Conservation (phyloP, 2,113 vertebrate species). For the Dolichallabes microphthalmus region DNA sequence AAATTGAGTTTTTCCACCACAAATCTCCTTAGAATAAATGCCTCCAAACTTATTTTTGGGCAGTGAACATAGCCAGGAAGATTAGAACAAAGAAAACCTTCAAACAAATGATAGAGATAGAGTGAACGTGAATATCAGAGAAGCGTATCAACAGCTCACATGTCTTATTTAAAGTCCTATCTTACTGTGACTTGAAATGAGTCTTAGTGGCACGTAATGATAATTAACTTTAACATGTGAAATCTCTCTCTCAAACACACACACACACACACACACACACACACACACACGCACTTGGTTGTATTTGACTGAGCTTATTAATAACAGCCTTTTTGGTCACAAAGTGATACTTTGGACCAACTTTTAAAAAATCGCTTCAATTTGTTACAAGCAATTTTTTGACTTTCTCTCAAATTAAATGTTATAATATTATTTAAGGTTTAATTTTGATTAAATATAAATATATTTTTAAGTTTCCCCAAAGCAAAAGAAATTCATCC, state of each 20-base stretch:
- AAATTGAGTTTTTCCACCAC: slow-evolving; percentile 51
- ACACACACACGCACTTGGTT: not conserved
- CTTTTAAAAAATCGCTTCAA: no score
- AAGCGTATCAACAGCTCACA: slow-evolving; percentile 45
- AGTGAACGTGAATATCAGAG: slow-evolving; percentile 38
- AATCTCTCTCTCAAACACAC: slow-evolving; percentile 48
- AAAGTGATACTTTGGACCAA: no score
- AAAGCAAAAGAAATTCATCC: no score
- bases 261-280: not conserved
- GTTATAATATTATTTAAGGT: no score
- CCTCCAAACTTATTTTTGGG: slow-evolving; percentile 56
- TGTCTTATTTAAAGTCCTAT: slow-evolving; percentile 53
- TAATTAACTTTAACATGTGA: slow-evolving; percentile 72
- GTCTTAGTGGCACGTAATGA: slow-evolving; percentile 64
- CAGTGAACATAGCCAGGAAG: slow-evolving; percentile 29
- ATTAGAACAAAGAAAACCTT: slow-evolving; percentile 41
- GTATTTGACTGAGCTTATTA: slow-evolving; percentile 32
- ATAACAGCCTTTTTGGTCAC: slow-evolving; percentile 41
- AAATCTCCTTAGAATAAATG: slow-evolving; percentile 47
- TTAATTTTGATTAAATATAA: no score
- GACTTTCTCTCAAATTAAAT: no score
- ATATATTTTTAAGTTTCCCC: no score
- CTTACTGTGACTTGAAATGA: slow-evolving; percentile 52
- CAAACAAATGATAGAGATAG: slow-evolving; percentile 43
- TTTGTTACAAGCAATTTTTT: no score